Base-by-base conservation (phyloP, 2,113 vertebrate genomes). In the Ptychochromis oligacanthus region DNA sequence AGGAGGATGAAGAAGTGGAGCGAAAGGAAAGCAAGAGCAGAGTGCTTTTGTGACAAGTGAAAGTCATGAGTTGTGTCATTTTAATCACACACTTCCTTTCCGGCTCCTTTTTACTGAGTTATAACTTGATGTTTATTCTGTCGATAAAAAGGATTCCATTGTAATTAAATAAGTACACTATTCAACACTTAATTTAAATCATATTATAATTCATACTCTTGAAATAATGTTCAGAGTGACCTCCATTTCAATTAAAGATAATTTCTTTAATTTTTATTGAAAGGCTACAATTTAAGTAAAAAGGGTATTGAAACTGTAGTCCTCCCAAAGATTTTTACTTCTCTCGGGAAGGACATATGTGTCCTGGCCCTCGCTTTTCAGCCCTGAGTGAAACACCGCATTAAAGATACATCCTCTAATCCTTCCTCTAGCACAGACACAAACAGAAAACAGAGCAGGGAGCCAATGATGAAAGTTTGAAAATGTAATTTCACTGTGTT, bases 401-500 rank as follows among this genome's bases (percentile, higher is more conserved):
- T 82, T 89, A 79, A 89, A 79, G 57, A 81, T 84, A 77, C 56
- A 82, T 60, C 74, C 78, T 88, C 59, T 92, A 91, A 93, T 93
- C 91, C 82, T 60, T 80, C 79, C 57, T 84, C 77, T 6, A 28
- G 58, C 65, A 59, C 79, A 87, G 88, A 87, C 76, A 80, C 2
- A 61, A 87, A 80, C 81, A 78, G 80, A 90, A 89, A 91, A 89
- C 87, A 72, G 88, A 91, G 79, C 82, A 79, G 80, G 77, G 77
- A 82, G 75, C 75, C 74, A 62, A 20, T 85, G 91, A 94, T 93
- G 89, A 94, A 94, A 89, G 92, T 91, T 83, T 81, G 62, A 77
- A 90, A 92, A 95, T 93, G 89, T 93, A 86, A 94, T 94, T 93
- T 92, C 81, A 85, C 80, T 65, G 36, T n/a, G 20, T 79, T 83